phyloP scores from a whole-genome alignment of 2,797 vertebrate species.

The Halcyon leucocephala region DNA sequence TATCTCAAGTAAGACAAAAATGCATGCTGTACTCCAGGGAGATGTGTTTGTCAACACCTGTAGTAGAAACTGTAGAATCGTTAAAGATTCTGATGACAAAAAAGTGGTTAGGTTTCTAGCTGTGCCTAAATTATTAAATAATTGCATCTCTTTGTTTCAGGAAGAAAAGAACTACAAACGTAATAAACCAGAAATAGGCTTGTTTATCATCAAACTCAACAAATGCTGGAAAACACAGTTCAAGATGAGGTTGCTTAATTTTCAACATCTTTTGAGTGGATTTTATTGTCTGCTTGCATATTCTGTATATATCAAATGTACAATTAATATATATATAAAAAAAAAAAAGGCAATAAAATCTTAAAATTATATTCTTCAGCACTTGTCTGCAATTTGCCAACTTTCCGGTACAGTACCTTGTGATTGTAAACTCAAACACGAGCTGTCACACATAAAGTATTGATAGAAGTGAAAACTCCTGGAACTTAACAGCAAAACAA shows the following conservation, averaged over 20 bases:
- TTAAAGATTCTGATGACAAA: background rate
- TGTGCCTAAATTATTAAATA: background rate
- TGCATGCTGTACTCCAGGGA: background rate
- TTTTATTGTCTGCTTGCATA: background rate
- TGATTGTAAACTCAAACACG: background rate
- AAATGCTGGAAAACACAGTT: background rate
- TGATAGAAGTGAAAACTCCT: slow-evolving; percentile 14
- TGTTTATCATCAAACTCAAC: background rate
- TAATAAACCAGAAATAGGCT: background rate
- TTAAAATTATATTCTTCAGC: background rate
- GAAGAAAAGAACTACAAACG: background rate
- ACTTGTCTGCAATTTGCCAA: background rate
- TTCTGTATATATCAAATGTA: background rate
- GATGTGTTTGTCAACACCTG: background rate
- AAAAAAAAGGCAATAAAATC: background rate
- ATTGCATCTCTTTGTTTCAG: background rate
- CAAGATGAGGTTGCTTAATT: background rate
- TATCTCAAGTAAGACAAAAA: background rate
- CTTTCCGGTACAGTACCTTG: background rate
- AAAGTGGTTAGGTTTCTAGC: background rate
- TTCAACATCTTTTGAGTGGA: background rate
- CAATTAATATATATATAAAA: background rate
- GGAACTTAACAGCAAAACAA: slow-evolving; percentile 44
- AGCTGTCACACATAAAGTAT: background rate
- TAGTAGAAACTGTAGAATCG: background rate